A percentile compares a stretch with the other conserved stretches of the same genome.
Conservation (phyloP, 2,113 vertebrate species). For the Bubo bubo region DNA sequence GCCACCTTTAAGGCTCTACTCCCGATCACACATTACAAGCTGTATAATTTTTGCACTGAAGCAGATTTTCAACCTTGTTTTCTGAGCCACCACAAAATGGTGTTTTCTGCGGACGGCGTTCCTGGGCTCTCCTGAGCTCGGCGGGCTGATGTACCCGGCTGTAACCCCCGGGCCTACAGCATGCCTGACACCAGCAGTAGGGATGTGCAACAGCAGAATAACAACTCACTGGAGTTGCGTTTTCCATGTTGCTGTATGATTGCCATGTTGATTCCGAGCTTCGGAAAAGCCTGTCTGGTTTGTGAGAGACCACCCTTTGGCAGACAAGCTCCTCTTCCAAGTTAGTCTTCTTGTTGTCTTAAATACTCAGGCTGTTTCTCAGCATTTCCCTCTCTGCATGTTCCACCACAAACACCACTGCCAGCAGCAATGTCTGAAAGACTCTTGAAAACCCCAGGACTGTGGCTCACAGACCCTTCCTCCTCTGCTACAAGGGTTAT, state of each 20-base stretch:
- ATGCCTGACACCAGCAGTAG: background rate
- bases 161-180: background rate
- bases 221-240: background rate
- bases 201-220: background rate
- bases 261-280: background rate
- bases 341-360: background rate
- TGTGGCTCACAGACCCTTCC: background rate
- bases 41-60: background rate
- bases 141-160: rapidly evolving
- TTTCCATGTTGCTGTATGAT: background rate
- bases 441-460: background rate
- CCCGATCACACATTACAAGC: rapidly evolving
- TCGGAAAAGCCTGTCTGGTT: background rate
- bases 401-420: background rate
- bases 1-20: background rate
- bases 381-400: rapidly evolving
- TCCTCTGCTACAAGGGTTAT: background rate
- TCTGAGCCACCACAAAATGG: background rate
- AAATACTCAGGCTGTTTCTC: background rate
- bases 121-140: rapidly evolving
- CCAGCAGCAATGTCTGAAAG: background rate
- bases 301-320: background rate
- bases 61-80: background rate
- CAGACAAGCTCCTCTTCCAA: background rate
- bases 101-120: background rate